Evolutionary conservation across 2,888 invertebrate genomes (phyloP), one percentile per base, ranked within the genome.

Genomic region (Halictus quadricinctus): DNA sequence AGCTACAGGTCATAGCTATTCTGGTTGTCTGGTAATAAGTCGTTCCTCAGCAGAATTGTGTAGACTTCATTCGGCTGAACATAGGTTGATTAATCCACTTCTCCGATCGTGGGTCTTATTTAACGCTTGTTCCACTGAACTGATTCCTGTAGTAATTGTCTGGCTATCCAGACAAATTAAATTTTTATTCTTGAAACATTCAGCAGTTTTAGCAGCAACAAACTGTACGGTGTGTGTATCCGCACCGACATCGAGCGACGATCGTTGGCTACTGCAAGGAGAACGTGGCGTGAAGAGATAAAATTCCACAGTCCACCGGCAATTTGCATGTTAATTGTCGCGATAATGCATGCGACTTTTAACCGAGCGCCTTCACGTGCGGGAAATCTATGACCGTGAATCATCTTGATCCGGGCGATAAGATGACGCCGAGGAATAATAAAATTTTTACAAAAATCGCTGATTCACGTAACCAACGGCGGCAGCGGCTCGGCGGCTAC

Each of bases 401-500:
- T 72, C 50, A 70, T 60, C n/a, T 48, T 10, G 70, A 69, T 29
- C n/a, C 29, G 21, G 4, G 60, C 48, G 84, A 76, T 69, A 46
- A 80, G 15, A 36, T 58, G 80, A 64, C 66, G 29, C 25, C 8
- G 66, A n/a, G 10, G n/a, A 60, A 8, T 76, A 85, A 79, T 60
- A 66, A 25, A 75, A 82, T 29, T 85, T 70, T 83, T 50, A 50
- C 3, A 73, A 76, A 86, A 86, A 73, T 76, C 79, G 79, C 79
- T 85, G 86, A 81, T 81, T 75, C 84, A 72, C 70, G 41, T 85
- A 84, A 82, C 82, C 72, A 72, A 50, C 54, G 29, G 36, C 41
- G 46, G 54, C 29, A 12, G 8, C 25, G 18, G 41, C 41, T 0
- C 29, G 15, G 7, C 64, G 18, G n/a, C 43, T 79, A 85, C 80